A percentile compares a stretch with the other conserved stretches of the same genome.
Conservation (phyloP, 2,797 vertebrate genomes). For the Diplodus puntazzo region DNA sequence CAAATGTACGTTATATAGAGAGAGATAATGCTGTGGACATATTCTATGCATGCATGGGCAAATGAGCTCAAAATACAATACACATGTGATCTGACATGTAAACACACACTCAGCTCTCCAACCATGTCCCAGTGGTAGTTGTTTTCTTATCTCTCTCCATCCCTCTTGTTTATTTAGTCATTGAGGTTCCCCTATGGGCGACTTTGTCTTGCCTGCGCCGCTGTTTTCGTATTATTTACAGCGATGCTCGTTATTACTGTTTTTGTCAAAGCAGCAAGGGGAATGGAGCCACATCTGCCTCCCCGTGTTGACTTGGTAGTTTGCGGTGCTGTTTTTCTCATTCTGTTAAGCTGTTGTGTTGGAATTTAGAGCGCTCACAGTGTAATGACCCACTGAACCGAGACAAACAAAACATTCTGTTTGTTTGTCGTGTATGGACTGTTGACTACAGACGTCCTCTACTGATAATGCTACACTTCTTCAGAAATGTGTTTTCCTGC, state of each 20-base stretch:
- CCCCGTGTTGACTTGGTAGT: conserved; percentile 27
- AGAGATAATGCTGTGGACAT: background rate
- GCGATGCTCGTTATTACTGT: conserved; percentile 46
- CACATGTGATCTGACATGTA: background rate
- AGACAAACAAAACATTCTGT: conserved; percentile 29
- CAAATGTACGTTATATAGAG: background rate
- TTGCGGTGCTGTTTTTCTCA: conserved; percentile 18
- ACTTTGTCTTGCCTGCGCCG: conserved; percentile 5
- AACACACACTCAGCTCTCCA: background rate
- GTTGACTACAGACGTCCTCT: conserved; percentile 7
- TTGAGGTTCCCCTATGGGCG: conserved; percentile 19
- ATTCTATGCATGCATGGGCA: background rate
- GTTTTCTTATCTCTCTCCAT: conserved; percentile 13
- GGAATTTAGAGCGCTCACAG: background rate
- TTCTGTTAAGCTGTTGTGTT: conserved; percentile 39
- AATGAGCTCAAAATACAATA: background rate
- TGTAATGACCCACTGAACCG: conserved; percentile 47
- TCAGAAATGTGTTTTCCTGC: conserved; percentile 34
- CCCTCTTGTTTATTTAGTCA: conserved; percentile 35
- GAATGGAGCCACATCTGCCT: conserved; percentile 47
- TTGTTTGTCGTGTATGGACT: conserved; percentile 36
- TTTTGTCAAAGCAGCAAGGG: conserved; percentile 41
- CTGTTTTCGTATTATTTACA: conserved; percentile 48
- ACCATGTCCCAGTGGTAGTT: background rate
- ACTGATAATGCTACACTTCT: conserved; percentile 2